Base-by-base conservation (phyloP, 2,888 invertebrate species). In the Tipula confusa region DNA sequence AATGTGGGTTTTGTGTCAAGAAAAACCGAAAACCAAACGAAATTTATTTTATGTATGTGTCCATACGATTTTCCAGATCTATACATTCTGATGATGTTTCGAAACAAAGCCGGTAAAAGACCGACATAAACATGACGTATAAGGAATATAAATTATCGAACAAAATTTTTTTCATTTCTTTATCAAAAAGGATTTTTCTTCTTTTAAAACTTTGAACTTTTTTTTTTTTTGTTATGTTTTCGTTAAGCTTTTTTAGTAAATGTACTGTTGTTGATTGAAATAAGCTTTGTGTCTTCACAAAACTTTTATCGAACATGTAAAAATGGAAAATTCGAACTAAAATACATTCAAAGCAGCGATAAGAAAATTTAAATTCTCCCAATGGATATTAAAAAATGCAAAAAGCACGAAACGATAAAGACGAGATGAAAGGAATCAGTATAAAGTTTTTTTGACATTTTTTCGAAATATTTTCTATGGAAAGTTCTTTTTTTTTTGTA, bases 141-240 rank as follows among this genome's bases (percentile, higher is more conserved):
- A 24, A 64, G 9, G 64, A 64, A 24, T 64, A 24, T 64, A 64
- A 64, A 64, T 64, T 64, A 64, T 64, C 64, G 64, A 24, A 64
- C 11, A 11, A 64, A 24, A 24, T 13, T 18, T 64, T 43, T n/a
- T n/a, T n/a, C n/a, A n/a, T n/a, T n/a, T 43, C 18, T 64, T 64
- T 64, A 64, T 64, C 64, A 64, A 64, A 64, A 64, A 64, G 64
- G 64, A 64, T 64, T 64, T 64, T n/a, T n/a, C n/a, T n/a, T n/a
- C n/a, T n/a, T n/a, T 64, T 9, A 24, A 64, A 64, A 64, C 13
- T 64, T 24, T 24, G 24, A 64, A 64, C 24, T 24, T 64, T 64
- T 64, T 11, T 64, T 24, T 64, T 48, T 48, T 64, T 64, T 11
- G 18, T 24, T 64, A 18, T 48, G 6, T 48, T 48, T 18, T 18